These are phyloP conservation scores for Ctenopoma kingsleyae DNA, from an alignment of 2,797 vertebrate genomes.

Conservation along the genomic window DNA sequence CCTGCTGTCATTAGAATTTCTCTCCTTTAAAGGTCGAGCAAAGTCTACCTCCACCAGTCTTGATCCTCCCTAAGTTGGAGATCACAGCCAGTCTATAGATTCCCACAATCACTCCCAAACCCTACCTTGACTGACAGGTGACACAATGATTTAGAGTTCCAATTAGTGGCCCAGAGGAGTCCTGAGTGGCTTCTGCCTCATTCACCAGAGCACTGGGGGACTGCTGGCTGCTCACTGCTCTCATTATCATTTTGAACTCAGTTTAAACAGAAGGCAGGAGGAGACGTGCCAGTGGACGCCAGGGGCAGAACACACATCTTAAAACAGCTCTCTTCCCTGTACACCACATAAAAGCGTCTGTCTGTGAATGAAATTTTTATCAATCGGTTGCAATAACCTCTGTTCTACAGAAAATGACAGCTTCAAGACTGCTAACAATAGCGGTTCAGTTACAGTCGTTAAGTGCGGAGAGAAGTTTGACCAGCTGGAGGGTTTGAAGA, in stretches of 20 bases:
- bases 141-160: conserved; percentile 88
- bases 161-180: conserved; percentile 84
- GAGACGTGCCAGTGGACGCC: conserved; percentile 80
- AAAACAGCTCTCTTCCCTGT: conserved; percentile 72
- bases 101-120: conserved; percentile 54
- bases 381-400: conserved; percentile 86
- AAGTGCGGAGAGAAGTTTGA: conserved; percentile 55
- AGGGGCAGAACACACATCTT: conserved; percentile 82
- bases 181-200: conserved; percentile 72
- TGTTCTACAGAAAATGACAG: conserved; percentile 85
- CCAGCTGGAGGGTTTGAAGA: conserved; percentile 20
- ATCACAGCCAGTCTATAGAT: conserved; percentile 70
- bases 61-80: conserved; percentile 63
- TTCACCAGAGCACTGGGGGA: conserved; percentile 82
- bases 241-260: conserved; percentile 94
- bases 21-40: conserved; percentile 74
- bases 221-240: conserved; percentile 80
- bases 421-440: conserved; percentile 85
- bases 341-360: conserved; percentile 80
- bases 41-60: conserved; percentile 55
- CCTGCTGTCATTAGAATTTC: conserved; percentile 70
- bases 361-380: conserved; percentile 86
- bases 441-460: conserved; percentile 78
- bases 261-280: conserved; percentile 86
- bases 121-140: conserved; percentile 81